These are phyloP conservation scores for Nymphalis urticae DNA, from an alignment of 2,888 invertebrate species.

Conservation along the genomic window DNA sequence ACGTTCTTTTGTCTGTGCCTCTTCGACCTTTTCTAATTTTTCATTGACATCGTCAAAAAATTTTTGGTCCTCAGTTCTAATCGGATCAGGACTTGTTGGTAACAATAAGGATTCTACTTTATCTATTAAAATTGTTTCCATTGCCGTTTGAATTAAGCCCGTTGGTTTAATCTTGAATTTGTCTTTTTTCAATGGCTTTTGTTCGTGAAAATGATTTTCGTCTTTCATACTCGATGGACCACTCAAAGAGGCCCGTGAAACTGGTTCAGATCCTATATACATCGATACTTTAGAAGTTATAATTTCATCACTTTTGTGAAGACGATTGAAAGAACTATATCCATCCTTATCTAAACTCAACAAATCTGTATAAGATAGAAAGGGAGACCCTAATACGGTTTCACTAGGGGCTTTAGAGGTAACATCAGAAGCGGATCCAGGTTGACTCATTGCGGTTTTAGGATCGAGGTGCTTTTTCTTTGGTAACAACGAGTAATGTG, in stretches of 20 bases:
- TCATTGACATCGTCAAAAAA: slow-evolving; percentile 71
- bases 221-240: slow-evolving; percentile 57
- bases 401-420: slow-evolving; percentile 69
- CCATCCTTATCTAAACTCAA: slow-evolving; percentile 63
- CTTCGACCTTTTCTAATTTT: slow-evolving; percentile 64
- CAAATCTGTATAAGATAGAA: slow-evolving; percentile 74
- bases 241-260: slow-evolving; percentile 66
- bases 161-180: slow-evolving; percentile 59
- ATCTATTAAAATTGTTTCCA: slow-evolving; percentile 81
- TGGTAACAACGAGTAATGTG: slow-evolving; percentile 69
- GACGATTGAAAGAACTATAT: slow-evolving; percentile 51
- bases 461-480: slow-evolving; percentile 63
- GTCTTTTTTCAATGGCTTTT: slow-evolving; percentile 51
- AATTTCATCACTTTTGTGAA: slow-evolving; percentile 66
- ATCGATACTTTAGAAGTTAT: slow-evolving; percentile 62
- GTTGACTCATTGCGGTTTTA: slow-evolving; percentile 62
- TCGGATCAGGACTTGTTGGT: slow-evolving; percentile 64
- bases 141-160: slow-evolving; percentile 77
- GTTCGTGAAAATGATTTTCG: slow-evolving; percentile 50
- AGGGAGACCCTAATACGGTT: slow-evolving; percentile 79
- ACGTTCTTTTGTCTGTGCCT: slow-evolving; percentile 45
- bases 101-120: slow-evolving; percentile 72
- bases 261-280: slow-evolving; percentile 77
- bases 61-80: slow-evolving; percentile 52
- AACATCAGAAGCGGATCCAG: slow-evolving; percentile 68